Conservation (phyloP, 1,140 invertebrate species). For the Adelges cooleyi region DNA sequence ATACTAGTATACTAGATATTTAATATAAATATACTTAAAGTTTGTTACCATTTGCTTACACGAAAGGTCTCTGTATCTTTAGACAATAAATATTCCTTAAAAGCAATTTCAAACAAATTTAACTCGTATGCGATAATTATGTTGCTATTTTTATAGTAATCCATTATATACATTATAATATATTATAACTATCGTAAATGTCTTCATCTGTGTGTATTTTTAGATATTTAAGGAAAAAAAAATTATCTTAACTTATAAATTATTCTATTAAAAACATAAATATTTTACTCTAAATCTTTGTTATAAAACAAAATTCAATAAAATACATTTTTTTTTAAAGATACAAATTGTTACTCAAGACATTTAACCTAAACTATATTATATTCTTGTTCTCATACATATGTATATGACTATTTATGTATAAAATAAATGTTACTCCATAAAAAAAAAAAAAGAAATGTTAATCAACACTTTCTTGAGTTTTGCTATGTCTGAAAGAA, state of each 20-base stretch:
- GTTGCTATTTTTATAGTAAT: neutral
- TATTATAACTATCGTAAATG: slow-evolving; percentile 4
- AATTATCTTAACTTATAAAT: neutral
- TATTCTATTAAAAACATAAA: neutral
- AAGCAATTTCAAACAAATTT: neutral
- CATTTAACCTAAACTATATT: neutral
- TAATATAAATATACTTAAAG: too few relatives aligned
- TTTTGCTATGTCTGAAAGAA: too few relatives aligned
- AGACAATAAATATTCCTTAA: slow-evolving; percentile 23
- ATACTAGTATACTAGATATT: too few relatives aligned
- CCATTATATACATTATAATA: neutral
- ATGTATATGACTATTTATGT: neutral
- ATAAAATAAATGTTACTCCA: slow-evolving; percentile 8
- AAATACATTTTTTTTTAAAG: too few relatives aligned
- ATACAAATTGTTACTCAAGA: too few relatives aligned
- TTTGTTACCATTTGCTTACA: slow-evolving; percentile 19
- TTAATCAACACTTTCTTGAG: too few relatives aligned
- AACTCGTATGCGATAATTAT: neutral
- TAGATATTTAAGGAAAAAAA: neutral
- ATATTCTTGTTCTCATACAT: neutral
- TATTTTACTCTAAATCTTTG: neutral
- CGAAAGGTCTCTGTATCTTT: neutral
- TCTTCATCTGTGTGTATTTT: neutral
- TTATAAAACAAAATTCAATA: too few relatives aligned
- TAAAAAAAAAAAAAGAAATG: neutral